phyloP scores from a whole-genome alignment of 2,888 invertebrate species.

The Dryomyza anilis region DNA sequence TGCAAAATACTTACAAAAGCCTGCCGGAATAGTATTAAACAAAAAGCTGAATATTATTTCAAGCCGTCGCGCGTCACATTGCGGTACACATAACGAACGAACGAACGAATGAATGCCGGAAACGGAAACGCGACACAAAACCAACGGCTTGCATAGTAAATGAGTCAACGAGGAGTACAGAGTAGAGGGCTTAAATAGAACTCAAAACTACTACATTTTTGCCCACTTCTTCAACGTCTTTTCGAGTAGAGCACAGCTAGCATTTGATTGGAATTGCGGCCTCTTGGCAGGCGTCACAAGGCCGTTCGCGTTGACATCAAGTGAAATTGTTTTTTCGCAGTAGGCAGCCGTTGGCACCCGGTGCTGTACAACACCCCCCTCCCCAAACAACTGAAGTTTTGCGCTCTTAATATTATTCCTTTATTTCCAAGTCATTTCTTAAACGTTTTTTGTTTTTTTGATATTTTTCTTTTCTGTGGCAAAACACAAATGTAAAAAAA shows the following conservation, averaged over 20 bases:
- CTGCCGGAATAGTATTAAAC: too few relatives aligned
- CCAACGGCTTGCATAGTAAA: conserved; percentile 12
- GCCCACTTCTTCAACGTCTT: not conserved
- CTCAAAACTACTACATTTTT: not conserved
- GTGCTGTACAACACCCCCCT: not conserved
- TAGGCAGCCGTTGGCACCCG: not conserved
- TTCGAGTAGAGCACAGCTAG: too few relatives aligned
- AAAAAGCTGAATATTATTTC: too few relatives aligned
- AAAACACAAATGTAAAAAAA: conserved; percentile 7
- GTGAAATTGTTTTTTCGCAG: conserved; percentile 8
- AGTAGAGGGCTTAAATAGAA: too few relatives aligned
- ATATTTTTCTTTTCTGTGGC: conserved; percentile 29
- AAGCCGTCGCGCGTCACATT: not conserved
- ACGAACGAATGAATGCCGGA: not conserved
- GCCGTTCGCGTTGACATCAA: conserved; percentile 14
- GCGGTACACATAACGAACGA: too few relatives aligned
- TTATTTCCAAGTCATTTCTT: too few relatives aligned
- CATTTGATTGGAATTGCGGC: not conserved
- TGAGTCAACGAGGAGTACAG: too few relatives aligned
- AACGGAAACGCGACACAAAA: conserved; percentile 12
- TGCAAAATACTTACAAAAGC: too few relatives aligned
- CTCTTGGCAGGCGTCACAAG: conserved; percentile 13
- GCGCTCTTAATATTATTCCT: not conserved
- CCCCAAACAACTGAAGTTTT: not conserved
- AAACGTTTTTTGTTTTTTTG: too few relatives aligned